A percentile compares a stretch with the other conserved stretches of the same genome.
phyloP scores from a whole-genome alignment of 2,888 invertebrate species.

The Drosophila robusta region DNA sequence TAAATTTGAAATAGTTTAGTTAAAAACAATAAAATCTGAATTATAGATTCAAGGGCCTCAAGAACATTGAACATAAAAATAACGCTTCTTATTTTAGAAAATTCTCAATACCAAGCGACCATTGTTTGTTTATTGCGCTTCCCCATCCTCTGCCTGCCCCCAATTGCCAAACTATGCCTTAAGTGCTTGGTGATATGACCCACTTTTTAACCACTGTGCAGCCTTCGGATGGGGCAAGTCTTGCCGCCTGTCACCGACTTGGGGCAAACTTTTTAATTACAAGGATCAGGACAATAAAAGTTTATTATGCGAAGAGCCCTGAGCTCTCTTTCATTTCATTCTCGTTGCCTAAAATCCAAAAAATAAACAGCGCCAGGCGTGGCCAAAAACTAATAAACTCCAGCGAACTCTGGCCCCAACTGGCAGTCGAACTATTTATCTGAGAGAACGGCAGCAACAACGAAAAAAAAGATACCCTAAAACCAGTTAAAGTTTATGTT shows the following conservation, averaged over 20 bases:
- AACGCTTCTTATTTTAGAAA: no score
- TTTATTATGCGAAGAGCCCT: constrained; percentile 69
- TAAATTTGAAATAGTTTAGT: no score
- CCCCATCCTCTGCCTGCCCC: background rate
- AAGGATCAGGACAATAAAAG: constrained; percentile 74
- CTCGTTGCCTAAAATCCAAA: constrained; percentile 14
- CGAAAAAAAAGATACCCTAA: constrained; percentile 35
- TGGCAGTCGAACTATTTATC: constrained; percentile 48
- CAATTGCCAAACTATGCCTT: background rate
- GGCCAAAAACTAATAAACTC: constrained; percentile 66
- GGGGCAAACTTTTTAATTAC: constrained; percentile 76
- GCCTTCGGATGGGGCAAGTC: constrained; percentile 5
- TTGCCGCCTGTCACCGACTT: constrained; percentile 40
- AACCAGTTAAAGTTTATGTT: constrained; percentile 56
- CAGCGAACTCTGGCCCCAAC: constrained; percentile 15
- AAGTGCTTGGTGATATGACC: constrained; percentile 36
- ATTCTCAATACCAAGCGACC: background rate
- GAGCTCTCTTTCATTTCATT: constrained; percentile 7
- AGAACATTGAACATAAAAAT: no score
- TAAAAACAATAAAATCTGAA: no score
- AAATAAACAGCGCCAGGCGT: constrained; percentile 13
- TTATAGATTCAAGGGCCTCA: no score
- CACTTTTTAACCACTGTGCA: constrained; percentile 33
- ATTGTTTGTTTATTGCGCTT: background rate
- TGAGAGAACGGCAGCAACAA: constrained; percentile 5